Evolutionary conservation across 2,797 vertebrate genomes (phyloP), one percentile per base, ranked within the genome.

Genomic region (Novumbra hubbsi): DNA sequence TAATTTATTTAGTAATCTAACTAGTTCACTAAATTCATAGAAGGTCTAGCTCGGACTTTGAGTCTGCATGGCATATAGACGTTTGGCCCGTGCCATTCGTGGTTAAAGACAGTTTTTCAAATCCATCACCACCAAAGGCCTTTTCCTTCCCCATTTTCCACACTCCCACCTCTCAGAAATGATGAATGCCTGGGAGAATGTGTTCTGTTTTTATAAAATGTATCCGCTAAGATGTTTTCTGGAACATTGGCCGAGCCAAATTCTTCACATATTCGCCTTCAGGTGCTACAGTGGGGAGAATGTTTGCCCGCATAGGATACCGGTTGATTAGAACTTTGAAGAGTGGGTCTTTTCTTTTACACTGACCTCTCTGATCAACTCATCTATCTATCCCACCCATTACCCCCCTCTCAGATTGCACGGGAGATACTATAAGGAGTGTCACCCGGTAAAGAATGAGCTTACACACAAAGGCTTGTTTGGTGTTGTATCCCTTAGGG

Each of bases 381-480:
- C 21, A 21, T n/a, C n/a, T 4, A 12, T 57, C 21, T 21, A 24
- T 57, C 55, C 55, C 55, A 60, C 55, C 55, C 55, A 24, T 8
- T 60, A 24, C 24, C 24, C 21, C 55, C 55, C 9, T 11, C 52
- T 45, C 48, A 5, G 75, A 84, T 83, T 84, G 82, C 82, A 76
- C 78, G 84, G 81, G 81, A 86, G 83, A 86, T 73, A 73, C 74
- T 82, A 65, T 0, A 1, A 81, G 78, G 71, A 21, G 19, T 80
- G 79, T 84, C 76, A 84, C 80, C 83, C 0, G 49, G 73, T 85
- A 80, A 83, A 78, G 80, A 87, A 87, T 78, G 84, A 88, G 81
- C 70, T 71, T 57, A 68, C 45, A 68, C 41, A 17, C 50, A 71
- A 21, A 41, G 32, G 57, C 21, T 38, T 62, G 71, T 80, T 72